phyloP scores from a whole-genome alignment of 2,797 vertebrate genomes.

The Perodicticus potto region DNA sequence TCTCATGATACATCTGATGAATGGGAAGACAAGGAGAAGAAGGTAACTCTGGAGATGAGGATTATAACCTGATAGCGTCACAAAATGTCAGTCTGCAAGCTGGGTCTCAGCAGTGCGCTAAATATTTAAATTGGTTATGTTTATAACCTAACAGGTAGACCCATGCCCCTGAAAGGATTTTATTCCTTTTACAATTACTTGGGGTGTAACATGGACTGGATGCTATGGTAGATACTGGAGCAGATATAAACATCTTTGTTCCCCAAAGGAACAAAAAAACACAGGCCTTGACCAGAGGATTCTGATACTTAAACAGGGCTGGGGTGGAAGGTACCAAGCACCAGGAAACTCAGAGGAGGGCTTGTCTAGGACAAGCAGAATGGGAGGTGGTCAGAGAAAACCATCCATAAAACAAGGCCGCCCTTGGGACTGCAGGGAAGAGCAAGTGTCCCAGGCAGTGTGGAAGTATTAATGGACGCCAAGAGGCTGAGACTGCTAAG shows the following conservation, averaged over 20 bases:
- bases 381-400: not conserved
- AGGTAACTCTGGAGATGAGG: not conserved
- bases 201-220: not conserved
- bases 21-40: conserved; percentile 17
- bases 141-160: not conserved
- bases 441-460: not conserved
- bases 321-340: not conserved
- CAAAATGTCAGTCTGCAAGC: not conserved
- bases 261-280: not conserved
- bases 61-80: not conserved
- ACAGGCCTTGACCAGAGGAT: not conserved
- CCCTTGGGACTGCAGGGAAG: not conserved
- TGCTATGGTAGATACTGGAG: not conserved
- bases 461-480: not conserved
- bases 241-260: not conserved
- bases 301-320: not conserved
- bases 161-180: not conserved
- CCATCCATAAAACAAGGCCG: not conserved
- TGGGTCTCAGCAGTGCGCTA: not conserved
- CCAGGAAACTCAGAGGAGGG: not conserved
- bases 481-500: not conserved
- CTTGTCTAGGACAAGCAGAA: not conserved
- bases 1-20: conserved; percentile 94
- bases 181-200: not conserved
- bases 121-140: not conserved